These are phyloP conservation scores for Eclectus roratus DNA, from an alignment of 2,113 vertebrate genomes.

Conservation along the genomic window DNA sequence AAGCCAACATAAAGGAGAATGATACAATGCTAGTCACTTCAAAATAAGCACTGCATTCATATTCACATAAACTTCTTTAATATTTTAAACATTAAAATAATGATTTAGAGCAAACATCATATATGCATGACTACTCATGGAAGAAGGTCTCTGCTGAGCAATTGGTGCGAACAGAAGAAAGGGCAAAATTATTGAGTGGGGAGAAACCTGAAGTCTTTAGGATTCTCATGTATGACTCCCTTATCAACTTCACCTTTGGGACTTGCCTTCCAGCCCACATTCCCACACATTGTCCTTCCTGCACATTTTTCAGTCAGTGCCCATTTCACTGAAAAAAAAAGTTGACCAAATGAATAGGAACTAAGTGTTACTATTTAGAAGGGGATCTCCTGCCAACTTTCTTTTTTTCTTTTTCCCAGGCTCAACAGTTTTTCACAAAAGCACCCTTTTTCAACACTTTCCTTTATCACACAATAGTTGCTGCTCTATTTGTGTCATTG, in stretches of 20 bases:
- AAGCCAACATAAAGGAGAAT: background rate
- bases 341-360: background rate
- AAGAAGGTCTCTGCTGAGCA: background rate
- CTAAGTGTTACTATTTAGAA: background rate
- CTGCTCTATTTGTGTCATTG: constrained; percentile 21
- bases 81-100: background rate
- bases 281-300: background rate
- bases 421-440: background rate
- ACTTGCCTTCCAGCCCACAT: background rate
- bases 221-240: background rate
- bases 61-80: background rate
- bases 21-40: background rate
- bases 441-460: background rate
- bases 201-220: background rate
- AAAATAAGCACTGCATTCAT: background rate
- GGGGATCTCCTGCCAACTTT: background rate
- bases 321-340: background rate
- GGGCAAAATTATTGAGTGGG: background rate
- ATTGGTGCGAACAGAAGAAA: background rate
- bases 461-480: background rate
- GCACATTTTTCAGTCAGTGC: background rate
- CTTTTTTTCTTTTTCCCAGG: background rate
- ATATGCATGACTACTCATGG: background rate
- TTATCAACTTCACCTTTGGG: background rate
- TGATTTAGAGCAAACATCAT: background rate